Conservation (phyloP, 1,140 invertebrate species). For the Rhysida immarginata region DNA sequence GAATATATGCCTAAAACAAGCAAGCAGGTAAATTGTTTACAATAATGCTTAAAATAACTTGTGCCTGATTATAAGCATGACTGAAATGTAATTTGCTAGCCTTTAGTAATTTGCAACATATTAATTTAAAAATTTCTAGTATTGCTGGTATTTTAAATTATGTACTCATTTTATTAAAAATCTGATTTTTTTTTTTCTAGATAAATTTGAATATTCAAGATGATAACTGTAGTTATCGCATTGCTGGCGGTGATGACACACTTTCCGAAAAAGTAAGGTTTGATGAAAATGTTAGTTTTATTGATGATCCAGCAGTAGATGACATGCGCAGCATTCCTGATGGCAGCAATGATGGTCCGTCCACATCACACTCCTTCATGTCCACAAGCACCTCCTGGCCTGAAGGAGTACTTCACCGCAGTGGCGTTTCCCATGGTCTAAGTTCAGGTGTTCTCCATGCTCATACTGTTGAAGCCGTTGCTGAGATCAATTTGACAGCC, state of each 20-base stretch:
- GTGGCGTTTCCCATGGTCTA: neutral
- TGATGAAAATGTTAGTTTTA: slow-evolving; percentile 29
- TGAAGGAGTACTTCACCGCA: neutral
- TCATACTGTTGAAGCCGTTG: neutral
- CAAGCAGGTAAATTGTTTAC: slow-evolving; percentile 1
- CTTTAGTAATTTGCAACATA: too few relatives aligned
- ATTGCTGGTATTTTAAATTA: too few relatives aligned
- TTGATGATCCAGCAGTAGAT: slow-evolving; percentile 15
- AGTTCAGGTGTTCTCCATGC: neutral
- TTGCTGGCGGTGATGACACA: slow-evolving; percentile 38
- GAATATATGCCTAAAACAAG: neutral
- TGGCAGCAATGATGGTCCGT: too few relatives aligned
- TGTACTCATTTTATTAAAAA: too few relatives aligned
- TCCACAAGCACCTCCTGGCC: neutral
- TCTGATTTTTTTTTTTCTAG: too few relatives aligned
- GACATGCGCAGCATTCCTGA: neutral
- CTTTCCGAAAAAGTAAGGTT: slow-evolving; percentile 33
- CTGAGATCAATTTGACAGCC: neutral
- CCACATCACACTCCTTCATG: neutral
- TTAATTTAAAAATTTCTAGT: too few relatives aligned
- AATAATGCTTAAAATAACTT: neutral
- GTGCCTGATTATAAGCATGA: neutral
- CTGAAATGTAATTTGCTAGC: too few relatives aligned
- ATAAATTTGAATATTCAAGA: slow-evolving; percentile 17
- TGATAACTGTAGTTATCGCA: slow-evolving; percentile 30